Conservation (phyloP, 2,888 invertebrate species). For the Mythimna loreyi region DNA sequence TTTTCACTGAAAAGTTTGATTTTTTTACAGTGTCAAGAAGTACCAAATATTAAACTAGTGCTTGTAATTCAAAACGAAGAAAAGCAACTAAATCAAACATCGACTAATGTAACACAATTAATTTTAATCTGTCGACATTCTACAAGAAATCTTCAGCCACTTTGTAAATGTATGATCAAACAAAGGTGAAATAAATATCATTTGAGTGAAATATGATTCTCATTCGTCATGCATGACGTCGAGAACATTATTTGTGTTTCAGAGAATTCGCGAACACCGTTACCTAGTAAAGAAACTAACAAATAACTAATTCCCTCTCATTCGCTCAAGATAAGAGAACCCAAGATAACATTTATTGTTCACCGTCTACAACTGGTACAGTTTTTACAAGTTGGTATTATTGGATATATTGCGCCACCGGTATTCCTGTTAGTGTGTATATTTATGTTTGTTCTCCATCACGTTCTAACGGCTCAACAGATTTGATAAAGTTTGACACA, state of each 20-base stretch:
- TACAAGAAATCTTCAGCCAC: neutral
- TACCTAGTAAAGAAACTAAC: conserved; percentile 43
- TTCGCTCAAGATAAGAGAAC: conserved; percentile 56
- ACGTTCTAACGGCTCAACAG: too few relatives aligned
- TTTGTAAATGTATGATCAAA: conserved; percentile 25
- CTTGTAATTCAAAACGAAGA: neutral
- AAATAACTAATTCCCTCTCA: conserved; percentile 44
- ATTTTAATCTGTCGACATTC: neutral
- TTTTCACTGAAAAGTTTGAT: too few relatives aligned
- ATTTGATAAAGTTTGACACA: too few relatives aligned
- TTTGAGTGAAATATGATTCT: neutral
- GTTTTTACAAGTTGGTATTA: conserved; percentile 10
- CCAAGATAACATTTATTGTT: conserved; percentile 57
- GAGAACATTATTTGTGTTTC: conserved; percentile 20
- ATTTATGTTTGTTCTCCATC: too few relatives aligned
- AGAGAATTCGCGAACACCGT: conserved; percentile 31
- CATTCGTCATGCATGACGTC: conserved; percentile 23
- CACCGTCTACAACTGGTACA: conserved; percentile 10
- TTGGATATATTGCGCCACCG: neutral
- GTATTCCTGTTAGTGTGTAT: too few relatives aligned
- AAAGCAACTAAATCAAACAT: neutral
- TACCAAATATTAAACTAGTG: too few relatives aligned
- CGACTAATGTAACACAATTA: neutral
- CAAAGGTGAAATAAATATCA: conserved; percentile 23
- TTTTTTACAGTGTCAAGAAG: too few relatives aligned